Conservation (phyloP, 2,113 vertebrate species). For the Anguilla japonica region DNA sequence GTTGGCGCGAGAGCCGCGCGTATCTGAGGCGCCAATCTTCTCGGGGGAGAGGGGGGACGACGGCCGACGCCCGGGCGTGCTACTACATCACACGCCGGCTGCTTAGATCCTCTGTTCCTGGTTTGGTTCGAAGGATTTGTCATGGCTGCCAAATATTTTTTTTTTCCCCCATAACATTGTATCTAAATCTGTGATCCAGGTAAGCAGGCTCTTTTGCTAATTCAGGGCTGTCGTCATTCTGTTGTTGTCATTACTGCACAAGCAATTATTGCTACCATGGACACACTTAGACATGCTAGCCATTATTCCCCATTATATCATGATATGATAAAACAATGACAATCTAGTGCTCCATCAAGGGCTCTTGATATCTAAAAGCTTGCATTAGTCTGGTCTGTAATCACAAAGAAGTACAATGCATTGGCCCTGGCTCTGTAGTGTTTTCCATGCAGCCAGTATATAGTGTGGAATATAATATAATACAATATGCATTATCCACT, state of each 20-base stretch:
- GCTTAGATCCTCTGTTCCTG: not conserved
- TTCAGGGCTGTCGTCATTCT: not conserved
- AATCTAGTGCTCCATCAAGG: too few species aligned
- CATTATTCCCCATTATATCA: too few species aligned
- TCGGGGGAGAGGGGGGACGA: not conserved
- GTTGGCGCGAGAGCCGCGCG: not conserved
- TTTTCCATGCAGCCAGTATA: not conserved
- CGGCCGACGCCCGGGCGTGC: not conserved
- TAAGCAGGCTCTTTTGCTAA: not conserved
- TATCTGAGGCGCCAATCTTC: not conserved
- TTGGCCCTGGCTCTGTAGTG: not conserved
- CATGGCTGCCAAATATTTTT: too few species aligned
- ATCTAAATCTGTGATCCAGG: not conserved
- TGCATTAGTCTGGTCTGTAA: not conserved
- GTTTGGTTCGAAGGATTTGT: not conserved
- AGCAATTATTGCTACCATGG: too few species aligned
- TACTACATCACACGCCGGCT: not conserved
- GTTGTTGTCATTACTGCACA: too few species aligned
- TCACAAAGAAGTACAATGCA: not conserved
- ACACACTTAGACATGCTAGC: too few species aligned
- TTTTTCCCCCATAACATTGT: not conserved
- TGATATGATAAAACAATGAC: too few species aligned
- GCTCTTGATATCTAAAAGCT: not conserved
- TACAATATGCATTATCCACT: not conserved
- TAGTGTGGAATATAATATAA: not conserved